Base-by-base conservation (phyloP, 2,888 invertebrate species). In the Rhingia campestris region DNA sequence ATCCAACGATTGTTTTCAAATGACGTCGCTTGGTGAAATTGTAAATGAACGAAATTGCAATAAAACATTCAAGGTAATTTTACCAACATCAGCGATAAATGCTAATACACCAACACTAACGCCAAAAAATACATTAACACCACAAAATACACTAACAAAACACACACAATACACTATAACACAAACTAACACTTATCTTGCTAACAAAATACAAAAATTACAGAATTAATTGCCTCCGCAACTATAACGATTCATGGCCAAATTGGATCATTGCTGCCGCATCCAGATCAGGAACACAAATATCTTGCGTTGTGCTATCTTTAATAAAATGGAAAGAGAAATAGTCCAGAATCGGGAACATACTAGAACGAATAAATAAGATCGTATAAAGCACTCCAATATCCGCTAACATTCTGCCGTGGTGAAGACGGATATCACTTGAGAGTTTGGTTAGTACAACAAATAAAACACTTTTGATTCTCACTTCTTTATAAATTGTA, bases 41-140 rank as follows among this genome's bases (percentile, higher is more conserved):
- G 35, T 56, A 37, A 56, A 56, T 56, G 14, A 49, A 49, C 32
- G 49, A 22, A 49, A 49, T 22, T 49, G 32, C 30, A 53, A 53
- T 33, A 32, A 4, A 58, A 58, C 39, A 37, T 58, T 58, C 58
- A 58, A 58, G 37, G 39, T 22, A 7, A 49, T 49, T 58, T 58
- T 30, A 58, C 58, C 12, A 58, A 58, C 4, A 58, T 12, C n/a
- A 0, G 5, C 14, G n/a, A 45, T 45, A 3, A 37, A 37, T 37
- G 1, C 37, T 37, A 9, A 37, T 37, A 37, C 37, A 37, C 37
- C 37, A 37, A 37, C 37, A 37, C 9, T 37, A 37, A 37, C 9
- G 14, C 4, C 14, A 14, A 1, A 22, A 22, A 22, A 22, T 22
- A 2, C 22, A 22, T 2, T 22, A 22, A 22, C 22, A 1, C 22